Base-by-base conservation (phyloP, 2,888 invertebrate species). In the Rhyacophila evoluta region DNA sequence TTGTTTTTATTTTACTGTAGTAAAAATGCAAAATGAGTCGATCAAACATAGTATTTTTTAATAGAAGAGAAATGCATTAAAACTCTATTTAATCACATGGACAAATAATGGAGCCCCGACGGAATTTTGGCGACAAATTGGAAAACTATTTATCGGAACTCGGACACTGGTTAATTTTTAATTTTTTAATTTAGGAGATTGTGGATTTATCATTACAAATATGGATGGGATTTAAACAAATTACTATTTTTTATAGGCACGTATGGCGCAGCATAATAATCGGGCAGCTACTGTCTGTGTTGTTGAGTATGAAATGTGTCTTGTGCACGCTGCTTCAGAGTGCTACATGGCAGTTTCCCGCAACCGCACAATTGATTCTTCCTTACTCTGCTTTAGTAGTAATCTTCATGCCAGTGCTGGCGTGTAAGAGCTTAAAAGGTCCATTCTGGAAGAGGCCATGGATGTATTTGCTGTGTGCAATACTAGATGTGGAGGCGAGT, bases 401-500 rank as follows among this genome's bases (percentile, higher is more conserved):
- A 83, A 91, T 95, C 81, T 97, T 94, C 85, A 93, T 94, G 69
- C 93, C 94, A 77, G 92, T 93, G 86, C 87, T 96, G 84, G 92
- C 95, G 1, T 95, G 94, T 87, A 91, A 93, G 83, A 92, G 93
- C 81, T 89, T 95, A 67, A 90, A 92, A 83, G 90, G 92, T 71
- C 91, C 93, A 69, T 86, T 95, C 82, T 91, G 91, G 83, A 91
- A 91, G 84, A 91, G 94, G 86, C 95, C 93, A 85, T 95, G 94
- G 94, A 91, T 95, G 83, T 93, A 96, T 84, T 87, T 95, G 80
- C 87, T 96, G 82, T 90, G 96, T 11, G 95, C 95, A 33, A 87
- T 93, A 72, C 91, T 95, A 80, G 96, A 97, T 85, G 96, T 97
- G n/a, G 95, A 96, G 87, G 96, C 96, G 4, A 94, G 95, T 85